Percentiles rank a stretch among this genome's conserved stretches.
Evolutionary conservation across 2,797 vertebrate genomes (phyloP).

Genomic region (Mus minutoides): DNA sequence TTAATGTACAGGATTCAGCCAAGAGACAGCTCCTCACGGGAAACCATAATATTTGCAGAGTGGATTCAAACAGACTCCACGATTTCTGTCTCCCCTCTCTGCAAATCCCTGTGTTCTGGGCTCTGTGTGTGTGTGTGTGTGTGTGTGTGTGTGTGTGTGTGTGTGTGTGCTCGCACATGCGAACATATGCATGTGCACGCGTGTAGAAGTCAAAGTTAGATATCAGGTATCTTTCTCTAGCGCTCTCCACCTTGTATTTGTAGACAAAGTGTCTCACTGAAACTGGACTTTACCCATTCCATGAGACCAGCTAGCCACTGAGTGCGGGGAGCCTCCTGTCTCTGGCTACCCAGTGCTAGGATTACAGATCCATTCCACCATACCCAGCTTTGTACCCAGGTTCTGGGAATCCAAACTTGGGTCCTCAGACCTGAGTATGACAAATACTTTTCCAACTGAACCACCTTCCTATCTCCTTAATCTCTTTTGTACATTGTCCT

Average conservation of each 20-base stretch:
- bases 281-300: background rate
- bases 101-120: background rate
- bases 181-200: background rate
- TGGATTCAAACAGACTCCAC: background rate
- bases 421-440: no score
- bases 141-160: background rate
- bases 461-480: background rate
- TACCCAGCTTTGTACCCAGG: background rate
- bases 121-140: background rate
- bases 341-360: background rate
- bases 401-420: background rate
- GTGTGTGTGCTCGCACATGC: background rate
- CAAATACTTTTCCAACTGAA: background rate
- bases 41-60: constrained; percentile 13
- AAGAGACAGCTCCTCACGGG: constrained; percentile 5
- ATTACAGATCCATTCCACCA: background rate
- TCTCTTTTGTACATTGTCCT: background rate
- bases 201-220: background rate
- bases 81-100: background rate
- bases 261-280: background rate
- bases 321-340: background rate
- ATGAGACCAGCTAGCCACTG: background rate
- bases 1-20: background rate
- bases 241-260: background rate
- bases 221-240: background rate